phyloP scores from a whole-genome alignment of 1,140 invertebrate species.

The Heliconius melpomene region DNA sequence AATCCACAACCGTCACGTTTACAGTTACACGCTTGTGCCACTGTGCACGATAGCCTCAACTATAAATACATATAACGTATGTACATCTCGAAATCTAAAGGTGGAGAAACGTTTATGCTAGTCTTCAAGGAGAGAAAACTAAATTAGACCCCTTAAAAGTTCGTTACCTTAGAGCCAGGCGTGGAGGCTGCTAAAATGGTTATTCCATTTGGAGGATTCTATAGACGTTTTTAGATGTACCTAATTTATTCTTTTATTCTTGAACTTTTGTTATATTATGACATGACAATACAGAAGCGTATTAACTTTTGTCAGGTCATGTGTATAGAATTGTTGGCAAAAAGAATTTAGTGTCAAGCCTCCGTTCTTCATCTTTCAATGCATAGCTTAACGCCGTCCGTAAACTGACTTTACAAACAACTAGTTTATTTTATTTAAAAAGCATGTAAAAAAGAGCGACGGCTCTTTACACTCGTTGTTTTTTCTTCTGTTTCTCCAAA shows the following conservation, averaged over 20 bases:
- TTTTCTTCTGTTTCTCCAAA: neutral
- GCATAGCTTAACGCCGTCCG: too few species aligned
- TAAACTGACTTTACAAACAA: too few species aligned
- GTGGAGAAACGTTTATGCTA: neutral
- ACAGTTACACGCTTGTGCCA: too few species aligned
- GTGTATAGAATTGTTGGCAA: too few species aligned
- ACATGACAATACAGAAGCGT: neutral
- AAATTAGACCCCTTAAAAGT: conserved; percentile 11
- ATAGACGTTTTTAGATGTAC: neutral
- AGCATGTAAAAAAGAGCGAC: too few species aligned
- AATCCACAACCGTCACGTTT: too few species aligned
- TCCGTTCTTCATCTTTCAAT: too few species aligned
- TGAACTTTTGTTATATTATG: too few species aligned
- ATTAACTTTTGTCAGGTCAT: neutral
- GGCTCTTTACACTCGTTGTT: neutral
- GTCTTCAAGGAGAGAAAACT: neutral
- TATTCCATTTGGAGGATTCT: neutral
- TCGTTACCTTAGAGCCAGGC: neutral
- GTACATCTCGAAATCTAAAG: neutral
- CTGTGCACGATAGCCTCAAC: too few species aligned
- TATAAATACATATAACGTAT: too few species aligned
- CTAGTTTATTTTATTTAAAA: too few species aligned
- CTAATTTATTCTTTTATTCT: neutral
- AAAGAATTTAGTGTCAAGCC: too few species aligned
- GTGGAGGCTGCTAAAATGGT: neutral